A percentile compares a stretch with the other conserved stretches of the same genome.
Evolutionary conservation across 2,888 invertebrate species (phyloP).

Genomic region (Amorpha juglandis): DNA sequence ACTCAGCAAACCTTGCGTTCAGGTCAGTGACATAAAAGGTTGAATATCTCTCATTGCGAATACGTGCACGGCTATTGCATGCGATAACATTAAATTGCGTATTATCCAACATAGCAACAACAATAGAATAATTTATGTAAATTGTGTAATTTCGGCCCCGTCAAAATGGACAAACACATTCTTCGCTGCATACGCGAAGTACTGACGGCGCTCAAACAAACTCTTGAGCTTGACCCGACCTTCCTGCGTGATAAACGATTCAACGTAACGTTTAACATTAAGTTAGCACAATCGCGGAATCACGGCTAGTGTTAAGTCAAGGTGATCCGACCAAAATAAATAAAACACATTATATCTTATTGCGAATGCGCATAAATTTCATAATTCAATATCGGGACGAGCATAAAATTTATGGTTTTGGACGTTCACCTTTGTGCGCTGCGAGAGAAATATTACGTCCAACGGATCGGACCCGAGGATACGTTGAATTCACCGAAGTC

Average conservation of each 20-base stretch:
- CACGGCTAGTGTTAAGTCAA: constrained; percentile 46
- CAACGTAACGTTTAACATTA: constrained; percentile 44
- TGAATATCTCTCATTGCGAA: neutral
- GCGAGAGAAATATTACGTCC: constrained; percentile 65
- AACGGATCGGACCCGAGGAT: constrained; percentile 57
- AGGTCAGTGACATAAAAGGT: constrained; percentile 83
- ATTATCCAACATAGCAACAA: constrained; percentile 9
- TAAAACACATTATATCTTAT: constrained; percentile 52
- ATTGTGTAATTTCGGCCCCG: constrained; percentile 11
- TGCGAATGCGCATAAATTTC: constrained; percentile 61
- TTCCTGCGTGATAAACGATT: constrained; percentile 47
- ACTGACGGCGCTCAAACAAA: constrained; percentile 21
- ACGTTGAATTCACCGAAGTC: constrained; percentile 69
- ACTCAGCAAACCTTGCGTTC: constrained; percentile 96
- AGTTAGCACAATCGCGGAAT: constrained; percentile 40
- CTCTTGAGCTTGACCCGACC: constrained; percentile 43
- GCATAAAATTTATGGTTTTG: constrained; percentile 71
- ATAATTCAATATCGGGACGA: constrained; percentile 70
- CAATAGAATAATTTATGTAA: constrained; percentile 24
- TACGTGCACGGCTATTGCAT: constrained; percentile 5
- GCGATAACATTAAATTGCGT: constrained; percentile 19
- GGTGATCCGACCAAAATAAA: constrained; percentile 53
- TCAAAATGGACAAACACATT: constrained; percentile 14
- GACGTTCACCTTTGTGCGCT: constrained; percentile 62
- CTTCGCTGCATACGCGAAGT: constrained; percentile 11